A percentile compares a stretch with the other conserved stretches of the same genome.
Evolutionary conservation across 1,140 invertebrate species (phyloP).

Genomic region (Drosophila hydei): DNA sequence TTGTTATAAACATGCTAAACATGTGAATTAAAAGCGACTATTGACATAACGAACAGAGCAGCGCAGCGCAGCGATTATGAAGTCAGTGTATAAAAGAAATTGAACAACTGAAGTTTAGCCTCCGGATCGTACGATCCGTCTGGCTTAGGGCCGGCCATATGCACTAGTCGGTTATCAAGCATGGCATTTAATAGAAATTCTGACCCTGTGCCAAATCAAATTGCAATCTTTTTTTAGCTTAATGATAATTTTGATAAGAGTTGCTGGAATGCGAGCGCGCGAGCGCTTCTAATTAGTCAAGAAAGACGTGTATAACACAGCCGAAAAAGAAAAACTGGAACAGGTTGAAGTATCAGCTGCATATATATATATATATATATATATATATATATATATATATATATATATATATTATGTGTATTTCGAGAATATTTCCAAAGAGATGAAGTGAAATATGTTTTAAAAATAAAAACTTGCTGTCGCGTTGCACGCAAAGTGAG

Average conservation of each 20-base stretch:
- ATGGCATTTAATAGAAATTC: slow-evolving; percentile 47
- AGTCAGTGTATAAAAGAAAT: not conserved
- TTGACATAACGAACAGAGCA: slow-evolving; percentile 10
- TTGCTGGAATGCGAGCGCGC: not conserved
- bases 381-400: slow-evolving; percentile 11
- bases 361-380: slow-evolving; percentile 6
- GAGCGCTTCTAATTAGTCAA: slow-evolving; percentile 57
- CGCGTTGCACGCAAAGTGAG: slow-evolving; percentile 18
- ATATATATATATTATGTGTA: not conserved
- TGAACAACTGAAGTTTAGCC: slow-evolving; percentile 16
- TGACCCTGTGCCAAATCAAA: slow-evolving; percentile 58
- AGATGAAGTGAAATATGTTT: slow-evolving; percentile 44
- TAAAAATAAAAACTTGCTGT: slow-evolving; percentile 63
- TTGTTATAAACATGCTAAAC: slow-evolving; percentile 16
- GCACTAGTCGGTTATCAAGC: slow-evolving; percentile 23
- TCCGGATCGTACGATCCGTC: slow-evolving; percentile 18
- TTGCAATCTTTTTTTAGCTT: slow-evolving; percentile 50
- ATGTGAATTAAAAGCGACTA: slow-evolving; percentile 14
- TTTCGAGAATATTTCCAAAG: slow-evolving; percentile 53
- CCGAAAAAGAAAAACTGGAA: not conserved
- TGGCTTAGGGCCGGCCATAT: not conserved
- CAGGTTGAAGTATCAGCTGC: not conserved
- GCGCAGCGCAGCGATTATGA: slow-evolving; percentile 1
- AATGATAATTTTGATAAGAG: slow-evolving; percentile 73
- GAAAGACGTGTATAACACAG: slow-evolving; percentile 5